Evolutionary conservation across 92 coral and sea anemone species (phyloP), one percentile per base, ranked within the genome.

Genomic region (Porites evermanni): DNA sequence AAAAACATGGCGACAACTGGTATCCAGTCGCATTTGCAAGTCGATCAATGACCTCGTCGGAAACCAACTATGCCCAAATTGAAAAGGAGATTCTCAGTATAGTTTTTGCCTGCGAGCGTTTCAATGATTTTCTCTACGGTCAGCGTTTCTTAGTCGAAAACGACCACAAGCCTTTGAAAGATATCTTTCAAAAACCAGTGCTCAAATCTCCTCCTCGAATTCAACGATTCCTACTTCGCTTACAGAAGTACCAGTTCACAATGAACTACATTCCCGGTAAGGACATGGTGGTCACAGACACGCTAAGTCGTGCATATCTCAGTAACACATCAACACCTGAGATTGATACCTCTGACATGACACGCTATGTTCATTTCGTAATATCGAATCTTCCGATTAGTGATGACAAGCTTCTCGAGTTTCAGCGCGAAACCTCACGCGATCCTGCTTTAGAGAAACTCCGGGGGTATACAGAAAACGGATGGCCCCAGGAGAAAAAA

Each of bases 351-450:
- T 26, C 59, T 60, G 75, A 79, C 56, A 79, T 79, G 83, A 79
- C 83, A 10, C 72, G 59, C 67, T 79, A 79, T 53, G 83, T 79
- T 63, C 83, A 79, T 44, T 79, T 68, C 20, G 52, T 64, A 20
- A 79, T 79, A 20, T 59, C 72, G 24, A 79, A 79, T 65, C 75
- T 86, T 60, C 90, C 90, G 32, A 86, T 86, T 68, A 86, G 87
- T 70, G 79, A 74, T 53, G 71, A 64, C 20, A 87, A 72, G 67
- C 86, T 80, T n/a, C 60, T 67, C 9, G 72, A 85, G 47, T 85
- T 85, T 78, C 89, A 85, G 60, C 65, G 47, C 20, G 47, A 75
- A 76, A 77, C 88, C 63, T 77, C 56, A 60, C 72, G 24, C 7
- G 83, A 84, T 63, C 60, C 19, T n/a, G 29, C 70, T 9, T 64